Percentiles rank a stretch among this genome's conserved stretches.
These are phyloP conservation scores for Drosophila malerkotliana DNA, from an alignment of 1,140 invertebrate species.

Conservation along the genomic window DNA sequence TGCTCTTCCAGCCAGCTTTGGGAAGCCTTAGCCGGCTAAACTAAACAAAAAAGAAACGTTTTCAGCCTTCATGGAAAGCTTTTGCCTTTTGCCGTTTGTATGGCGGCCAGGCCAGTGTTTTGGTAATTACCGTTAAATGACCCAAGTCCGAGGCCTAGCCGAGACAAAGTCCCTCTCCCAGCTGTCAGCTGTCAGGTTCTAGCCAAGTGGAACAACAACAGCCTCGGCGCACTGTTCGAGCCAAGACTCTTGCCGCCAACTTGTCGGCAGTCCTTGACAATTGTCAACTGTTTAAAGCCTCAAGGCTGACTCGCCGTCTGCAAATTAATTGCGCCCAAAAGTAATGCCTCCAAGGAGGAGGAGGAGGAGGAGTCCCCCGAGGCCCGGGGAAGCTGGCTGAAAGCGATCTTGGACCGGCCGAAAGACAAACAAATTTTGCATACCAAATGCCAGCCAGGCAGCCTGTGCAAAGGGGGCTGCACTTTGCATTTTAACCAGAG, in stretches of 20 bases:
- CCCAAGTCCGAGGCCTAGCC: slow-evolving; percentile 47
- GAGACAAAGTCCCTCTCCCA: slow-evolving; percentile 28
- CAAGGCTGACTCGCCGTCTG: slow-evolving; percentile 77
- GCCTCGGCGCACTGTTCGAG: not conserved
- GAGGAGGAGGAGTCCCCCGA: slow-evolving; percentile 3
- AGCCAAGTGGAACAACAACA: slow-evolving; percentile 29
- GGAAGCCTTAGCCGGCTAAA: slow-evolving; percentile 30
- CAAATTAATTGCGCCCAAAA: slow-evolving; percentile 76
- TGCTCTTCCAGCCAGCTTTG: slow-evolving; percentile 22
- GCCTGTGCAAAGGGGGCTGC: slow-evolving; percentile 60
- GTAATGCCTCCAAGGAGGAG: not conserved
- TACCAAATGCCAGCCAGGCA: slow-evolving; percentile 64
- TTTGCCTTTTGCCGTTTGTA: slow-evolving; percentile 25
- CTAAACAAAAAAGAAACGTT: slow-evolving; percentile 23
- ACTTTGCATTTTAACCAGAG: slow-evolving; percentile 81
- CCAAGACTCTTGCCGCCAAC: slow-evolving; percentile 38
- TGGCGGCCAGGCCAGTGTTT: slow-evolving; percentile 22
- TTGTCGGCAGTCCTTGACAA: slow-evolving; percentile 76
- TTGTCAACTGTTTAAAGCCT: slow-evolving; percentile 67
- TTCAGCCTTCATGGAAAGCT: slow-evolving; percentile 63
- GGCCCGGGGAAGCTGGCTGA: not conserved
- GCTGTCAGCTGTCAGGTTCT: slow-evolving; percentile 44
- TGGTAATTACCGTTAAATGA: slow-evolving; percentile 81
- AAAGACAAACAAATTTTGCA: slow-evolving; percentile 78
- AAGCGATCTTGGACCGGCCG: slow-evolving; percentile 50